Evolutionary conservation across 2,113 vertebrate genomes (phyloP), one percentile per base, ranked within the genome.

Genomic region (Trogon surrucura): DNA sequence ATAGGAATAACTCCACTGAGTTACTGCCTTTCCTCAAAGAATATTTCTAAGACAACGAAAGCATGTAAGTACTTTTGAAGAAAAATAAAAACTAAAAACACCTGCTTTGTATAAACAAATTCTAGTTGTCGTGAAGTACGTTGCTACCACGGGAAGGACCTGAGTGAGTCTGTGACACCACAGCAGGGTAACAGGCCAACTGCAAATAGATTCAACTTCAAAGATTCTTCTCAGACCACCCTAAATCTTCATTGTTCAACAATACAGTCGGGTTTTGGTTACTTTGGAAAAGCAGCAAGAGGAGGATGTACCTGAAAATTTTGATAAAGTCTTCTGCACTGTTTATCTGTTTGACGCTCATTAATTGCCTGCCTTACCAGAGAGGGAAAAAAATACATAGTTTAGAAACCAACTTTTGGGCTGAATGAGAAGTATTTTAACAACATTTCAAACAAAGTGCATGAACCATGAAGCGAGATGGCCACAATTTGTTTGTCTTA

Each of bases 241-340:
- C 54, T 29, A 38, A 21, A 38, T 74, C 22, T 58, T 57, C 41
- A 30, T 19, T 32, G 9, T 38, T 45, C 44, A 53, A 20, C 58
- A 47, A 13, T 17, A 20, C 4, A 0, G 47, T 30, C 51, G 17
- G 0, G 32, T 77, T 56, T 57, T 2, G 0, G 16, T 38, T 45
- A 17, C 44, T 77, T 65, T n/a, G 26, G 64, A n/a, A 65, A 62
- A 53, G 84, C 57, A 58, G 44, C 36, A 38, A n/a, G 36, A 29
- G 44, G 50, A 87, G 32, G 16, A 45, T n/a, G 18, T 18, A 38
- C 21, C 26, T 51, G 62, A 30, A 79, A 61, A 36, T 71, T n/a
- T 9, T 20, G 2, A 38, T 71, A 6, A 72, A 58, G 66, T 38
- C 9, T 2, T 57, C 30, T 57, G 41, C 41, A 30, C 13, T 50